A percentile compares a stretch with the other conserved stretches of the same genome.
These are phyloP conservation scores for Cerastis leucographa DNA, from an alignment of 2,888 invertebrate genomes.

Conservation along the genomic window DNA sequence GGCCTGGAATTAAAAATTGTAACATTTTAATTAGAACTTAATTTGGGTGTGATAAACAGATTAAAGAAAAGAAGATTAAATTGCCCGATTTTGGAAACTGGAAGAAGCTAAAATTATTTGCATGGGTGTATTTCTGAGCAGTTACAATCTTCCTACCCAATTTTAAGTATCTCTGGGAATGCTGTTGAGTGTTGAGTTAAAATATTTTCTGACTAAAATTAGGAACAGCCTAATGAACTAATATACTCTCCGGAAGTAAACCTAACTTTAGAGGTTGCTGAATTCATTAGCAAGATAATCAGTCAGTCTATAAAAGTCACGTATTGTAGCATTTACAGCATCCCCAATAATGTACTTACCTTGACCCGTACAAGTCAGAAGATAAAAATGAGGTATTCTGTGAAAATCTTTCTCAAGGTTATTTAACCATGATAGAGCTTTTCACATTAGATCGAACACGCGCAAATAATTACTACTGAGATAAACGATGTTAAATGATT, in stretches of 20 bases:
- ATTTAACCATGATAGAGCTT: too few relatives aligned
- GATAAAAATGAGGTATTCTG: slow-evolving; percentile 7
- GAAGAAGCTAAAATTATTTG: neutral
- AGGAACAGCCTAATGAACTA: neutral
- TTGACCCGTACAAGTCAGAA: neutral
- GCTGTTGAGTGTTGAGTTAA: neutral
- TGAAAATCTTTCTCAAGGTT: slow-evolving; percentile 38
- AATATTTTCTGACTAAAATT: neutral
- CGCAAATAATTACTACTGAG: slow-evolving; percentile 9
- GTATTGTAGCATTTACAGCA: neutral
- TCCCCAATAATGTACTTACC: neutral
- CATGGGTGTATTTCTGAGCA: neutral
- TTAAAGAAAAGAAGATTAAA: too few relatives aligned
- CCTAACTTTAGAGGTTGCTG: neutral
- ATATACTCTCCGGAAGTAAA: neutral
- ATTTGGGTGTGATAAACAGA: neutral
- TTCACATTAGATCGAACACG: neutral
- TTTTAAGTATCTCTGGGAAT: neutral
- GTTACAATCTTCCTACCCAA: neutral
- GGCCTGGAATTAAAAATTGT: slow-evolving; percentile 73
- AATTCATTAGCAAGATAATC: neutral
- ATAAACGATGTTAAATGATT: slow-evolving; percentile 26
- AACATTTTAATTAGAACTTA: neutral
- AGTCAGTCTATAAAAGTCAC: neutral
- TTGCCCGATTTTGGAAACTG: neutral